Evolutionary conservation across 1,140 invertebrate genomes (phyloP).

Genomic region (Trichomalopsis sarcophagae): DNA sequence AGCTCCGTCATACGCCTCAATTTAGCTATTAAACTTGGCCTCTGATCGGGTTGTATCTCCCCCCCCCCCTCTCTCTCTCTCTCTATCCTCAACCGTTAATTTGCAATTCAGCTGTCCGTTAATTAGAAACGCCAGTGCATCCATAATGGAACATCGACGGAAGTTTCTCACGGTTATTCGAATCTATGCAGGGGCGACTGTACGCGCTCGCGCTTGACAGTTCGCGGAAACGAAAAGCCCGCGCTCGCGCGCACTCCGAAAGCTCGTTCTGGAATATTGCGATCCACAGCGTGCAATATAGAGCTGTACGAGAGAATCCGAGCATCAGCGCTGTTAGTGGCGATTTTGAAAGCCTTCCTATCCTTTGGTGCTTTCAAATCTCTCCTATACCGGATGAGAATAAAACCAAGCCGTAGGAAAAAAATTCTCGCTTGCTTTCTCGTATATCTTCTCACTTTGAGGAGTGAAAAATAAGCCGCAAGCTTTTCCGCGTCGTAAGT

Average conservation of each 20-base stretch:
- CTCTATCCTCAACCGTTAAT: constrained; percentile 18
- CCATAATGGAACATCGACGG: constrained; percentile 17
- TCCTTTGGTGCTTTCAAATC: too few species aligned
- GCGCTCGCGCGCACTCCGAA: too few species aligned
- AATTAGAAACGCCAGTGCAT: background rate
- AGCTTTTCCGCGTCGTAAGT: too few species aligned
- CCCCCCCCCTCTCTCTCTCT: background rate
- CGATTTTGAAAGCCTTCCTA: too few species aligned
- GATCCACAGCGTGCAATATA: too few species aligned
- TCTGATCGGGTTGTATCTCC: too few species aligned
- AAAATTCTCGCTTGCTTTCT: background rate
- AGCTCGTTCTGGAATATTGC: too few species aligned
- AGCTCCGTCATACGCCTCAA: background rate
- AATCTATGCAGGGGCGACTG: background rate
- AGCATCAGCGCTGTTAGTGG: too few species aligned
- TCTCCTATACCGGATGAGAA: background rate
- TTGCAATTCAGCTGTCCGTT: background rate
- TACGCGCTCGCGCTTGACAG: background rate
- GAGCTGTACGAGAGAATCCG: too few species aligned
- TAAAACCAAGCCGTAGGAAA: background rate
- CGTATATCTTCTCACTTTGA: background rate
- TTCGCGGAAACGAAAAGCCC: too few species aligned
- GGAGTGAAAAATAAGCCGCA: too few species aligned
- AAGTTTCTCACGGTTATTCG: constrained; percentile 2
- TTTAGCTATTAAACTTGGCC: background rate